Evolutionary conservation across 2,113 vertebrate species (phyloP).

Genomic region (Morone saxatilis): DNA sequence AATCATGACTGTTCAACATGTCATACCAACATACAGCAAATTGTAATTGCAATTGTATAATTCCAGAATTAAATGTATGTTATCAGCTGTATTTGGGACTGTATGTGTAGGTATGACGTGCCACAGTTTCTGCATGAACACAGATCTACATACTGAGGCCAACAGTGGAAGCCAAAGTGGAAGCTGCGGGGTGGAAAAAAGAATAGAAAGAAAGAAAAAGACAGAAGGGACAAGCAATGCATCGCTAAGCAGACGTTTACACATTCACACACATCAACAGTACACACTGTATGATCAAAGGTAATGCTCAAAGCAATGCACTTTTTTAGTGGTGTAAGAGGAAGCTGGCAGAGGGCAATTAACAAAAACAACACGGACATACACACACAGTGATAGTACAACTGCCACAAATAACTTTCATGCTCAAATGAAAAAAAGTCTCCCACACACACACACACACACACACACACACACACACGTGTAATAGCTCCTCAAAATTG

Average conservation of each 20-base stretch:
- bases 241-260: conserved; percentile 59
- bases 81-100: background rate
- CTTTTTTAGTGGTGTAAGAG: conserved; percentile 31
- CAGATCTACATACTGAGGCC: conserved; percentile 80
- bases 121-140: conserved; percentile 52
- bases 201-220: conserved; percentile 21
- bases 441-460: background rate
- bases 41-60: background rate
- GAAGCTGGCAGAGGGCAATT: conserved; percentile 23
- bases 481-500: conserved; percentile 18
- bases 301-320: conserved; percentile 25
- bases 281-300: conserved; percentile 41
- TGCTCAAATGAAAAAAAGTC: background rate
- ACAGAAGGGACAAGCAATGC: conserved; percentile 55
- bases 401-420: conserved; percentile 21
- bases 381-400: conserved; percentile 4
- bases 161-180: conserved; percentile 71
- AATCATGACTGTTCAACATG: background rate
- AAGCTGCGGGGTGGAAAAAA: conserved; percentile 67
- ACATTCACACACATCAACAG: conserved; percentile 30
- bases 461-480: background rate
- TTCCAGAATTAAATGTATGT: background rate
- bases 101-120: conserved; percentile 34
- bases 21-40: conserved; percentile 25
- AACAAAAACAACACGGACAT: conserved; percentile 12